Evolutionary conservation across 2,797 vertebrate genomes (phyloP).

Genomic region (Hemitrygon akajei): DNA sequence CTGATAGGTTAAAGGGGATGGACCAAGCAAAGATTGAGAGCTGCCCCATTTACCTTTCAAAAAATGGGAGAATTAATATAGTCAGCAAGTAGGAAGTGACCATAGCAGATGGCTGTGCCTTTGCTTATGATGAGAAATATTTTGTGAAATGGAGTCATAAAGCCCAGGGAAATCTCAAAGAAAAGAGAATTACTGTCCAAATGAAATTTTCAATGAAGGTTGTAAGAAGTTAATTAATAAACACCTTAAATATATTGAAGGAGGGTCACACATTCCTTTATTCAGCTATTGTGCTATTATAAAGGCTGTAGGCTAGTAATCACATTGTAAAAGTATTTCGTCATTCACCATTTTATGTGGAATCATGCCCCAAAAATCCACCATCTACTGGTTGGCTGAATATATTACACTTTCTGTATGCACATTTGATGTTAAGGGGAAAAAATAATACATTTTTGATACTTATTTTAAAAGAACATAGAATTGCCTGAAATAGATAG

Average conservation of each 20-base stretch:
- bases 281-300: neutral
- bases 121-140: neutral
- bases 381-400: neutral
- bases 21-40: too few species aligned
- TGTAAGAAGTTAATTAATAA: conserved; percentile 3
- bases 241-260: neutral
- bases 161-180: neutral
- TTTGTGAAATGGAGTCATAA: neutral
- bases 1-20: too few species aligned
- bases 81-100: neutral
- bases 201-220: neutral
- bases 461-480: neutral
- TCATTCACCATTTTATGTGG: neutral
- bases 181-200: neutral
- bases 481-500: neutral
- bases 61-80: neutral
- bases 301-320: neutral
- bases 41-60: neutral
- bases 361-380: neutral
- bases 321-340: neutral
- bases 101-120: neutral
- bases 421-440: neutral
- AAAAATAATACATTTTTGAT: neutral
- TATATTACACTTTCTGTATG: neutral
- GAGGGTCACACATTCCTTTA: neutral